Evolutionary conservation across 2,113 vertebrate species (phyloP).

Genomic region (Xiphophorus hellerii): DNA sequence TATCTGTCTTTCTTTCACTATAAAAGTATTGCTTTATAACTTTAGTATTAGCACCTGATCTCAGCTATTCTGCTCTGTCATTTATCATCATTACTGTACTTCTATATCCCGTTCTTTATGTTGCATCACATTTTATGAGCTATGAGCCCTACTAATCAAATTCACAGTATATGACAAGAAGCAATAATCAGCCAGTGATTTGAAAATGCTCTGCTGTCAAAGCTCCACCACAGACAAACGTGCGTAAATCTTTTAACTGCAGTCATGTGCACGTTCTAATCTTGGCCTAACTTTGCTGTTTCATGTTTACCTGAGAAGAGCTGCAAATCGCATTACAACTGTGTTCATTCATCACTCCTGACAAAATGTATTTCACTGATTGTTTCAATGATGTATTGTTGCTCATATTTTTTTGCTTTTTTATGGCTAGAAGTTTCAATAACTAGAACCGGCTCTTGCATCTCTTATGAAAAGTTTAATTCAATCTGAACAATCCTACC

Average conservation of each 20-base stretch:
- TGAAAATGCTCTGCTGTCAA: not conserved
- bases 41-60: slow-evolving; percentile 23
- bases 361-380: not conserved
- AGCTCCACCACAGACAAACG: not conserved
- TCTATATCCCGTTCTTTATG: not conserved
- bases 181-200: not conserved
- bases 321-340: not conserved
- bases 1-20: not conserved
- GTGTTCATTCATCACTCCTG: not conserved
- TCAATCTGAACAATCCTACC: not conserved
- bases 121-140: not conserved
- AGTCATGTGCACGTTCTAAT: not conserved
- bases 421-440: not conserved
- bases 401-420: not conserved
- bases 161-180: not conserved
- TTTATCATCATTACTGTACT: not conserved
- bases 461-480: not conserved
- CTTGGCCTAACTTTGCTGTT: not conserved
- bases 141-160: not conserved
- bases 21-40: slow-evolving; percentile 7
- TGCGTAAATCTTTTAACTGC: slow-evolving; percentile 2
- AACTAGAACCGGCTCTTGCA: not conserved
- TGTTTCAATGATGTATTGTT: not conserved
- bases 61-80: slow-evolving; percentile 1
- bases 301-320: not conserved